These are phyloP conservation scores for Orchestes rusci DNA, from an alignment of 2,888 invertebrate genomes.

Conservation along the genomic window DNA sequence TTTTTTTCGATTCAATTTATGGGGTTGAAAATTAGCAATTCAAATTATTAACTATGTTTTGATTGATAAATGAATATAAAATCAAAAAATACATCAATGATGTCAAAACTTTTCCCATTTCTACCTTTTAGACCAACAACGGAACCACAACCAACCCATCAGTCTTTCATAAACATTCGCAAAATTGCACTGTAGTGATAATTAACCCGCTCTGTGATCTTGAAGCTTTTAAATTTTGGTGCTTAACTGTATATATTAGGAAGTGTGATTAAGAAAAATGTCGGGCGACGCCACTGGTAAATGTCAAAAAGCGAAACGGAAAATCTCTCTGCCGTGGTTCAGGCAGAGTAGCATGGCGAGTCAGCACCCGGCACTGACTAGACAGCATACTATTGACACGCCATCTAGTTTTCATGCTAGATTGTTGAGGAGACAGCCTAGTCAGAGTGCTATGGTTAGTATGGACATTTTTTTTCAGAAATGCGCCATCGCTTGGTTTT, in stretches of 20 bases:
- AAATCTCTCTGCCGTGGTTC: constrained; percentile 87
- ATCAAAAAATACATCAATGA: too few species aligned
- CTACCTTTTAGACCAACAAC: too few species aligned
- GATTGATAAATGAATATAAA: too few species aligned
- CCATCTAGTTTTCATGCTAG: constrained; percentile 78
- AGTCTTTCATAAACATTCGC: too few species aligned
- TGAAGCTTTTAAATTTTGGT: constrained; percentile 15
- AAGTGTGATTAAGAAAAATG: constrained; percentile 8
- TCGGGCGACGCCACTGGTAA: constrained; percentile 10
- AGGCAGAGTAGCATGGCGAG: constrained; percentile 70
- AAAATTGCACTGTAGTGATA: too few species aligned
- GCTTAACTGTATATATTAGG: constrained; percentile 6
- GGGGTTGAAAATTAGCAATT: too few species aligned
- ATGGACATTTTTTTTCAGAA: too few species aligned
- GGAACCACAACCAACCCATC: too few species aligned
- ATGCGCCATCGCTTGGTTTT: too few species aligned
- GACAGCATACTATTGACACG: constrained; percentile 87
- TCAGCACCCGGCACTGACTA: constrained; percentile 66
- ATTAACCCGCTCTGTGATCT: constrained; percentile 22
- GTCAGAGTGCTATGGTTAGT: constrained; percentile 49
- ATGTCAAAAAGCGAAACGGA: constrained; percentile 69
- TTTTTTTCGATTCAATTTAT: too few species aligned
- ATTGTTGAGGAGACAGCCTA: constrained; percentile 60
- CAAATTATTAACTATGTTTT: too few species aligned
- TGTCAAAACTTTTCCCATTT: too few species aligned